Conservation (phyloP, 1,140 invertebrate species). For the Conus ventricosus region DNA sequence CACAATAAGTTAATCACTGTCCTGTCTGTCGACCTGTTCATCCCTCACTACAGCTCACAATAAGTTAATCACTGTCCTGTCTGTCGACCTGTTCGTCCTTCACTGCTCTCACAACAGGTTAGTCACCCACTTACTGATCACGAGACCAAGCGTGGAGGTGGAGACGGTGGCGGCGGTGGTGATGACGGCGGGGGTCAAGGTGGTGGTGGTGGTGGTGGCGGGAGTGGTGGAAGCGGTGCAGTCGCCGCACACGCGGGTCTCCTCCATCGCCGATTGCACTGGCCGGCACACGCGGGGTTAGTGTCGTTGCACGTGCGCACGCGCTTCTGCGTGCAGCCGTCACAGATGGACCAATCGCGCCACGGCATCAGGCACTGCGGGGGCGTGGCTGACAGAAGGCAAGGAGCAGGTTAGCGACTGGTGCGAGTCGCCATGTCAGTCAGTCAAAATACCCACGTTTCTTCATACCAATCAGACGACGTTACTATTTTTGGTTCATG, state of each 20-base stretch:
- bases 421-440: too few relatives aligned
- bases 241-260: slow-evolving; percentile 6
- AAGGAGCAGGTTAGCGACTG: too few relatives aligned
- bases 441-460: too few relatives aligned
- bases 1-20: too few relatives aligned
- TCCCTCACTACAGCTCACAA: too few relatives aligned
- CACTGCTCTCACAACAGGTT: too few relatives aligned
- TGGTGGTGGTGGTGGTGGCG: neutral
- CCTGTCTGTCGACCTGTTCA: too few relatives aligned
- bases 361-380: neutral
- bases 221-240: neutral
- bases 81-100: too few relatives aligned
- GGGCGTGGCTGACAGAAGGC: neutral
- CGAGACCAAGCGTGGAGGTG: neutral
- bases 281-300: neutral
- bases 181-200: neutral
- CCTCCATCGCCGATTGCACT: neutral
- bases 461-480: too few relatives aligned
- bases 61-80: too few relatives aligned
- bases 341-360: slow-evolving; percentile 10
- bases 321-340: slow-evolving; percentile 5
- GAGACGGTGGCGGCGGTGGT: neutral
- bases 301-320: neutral
- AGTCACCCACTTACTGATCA: neutral
- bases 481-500: too few relatives aligned